Evolutionary conservation across 1,140 invertebrate genomes (phyloP).

Genomic region (Drosophila punjabiensis): DNA sequence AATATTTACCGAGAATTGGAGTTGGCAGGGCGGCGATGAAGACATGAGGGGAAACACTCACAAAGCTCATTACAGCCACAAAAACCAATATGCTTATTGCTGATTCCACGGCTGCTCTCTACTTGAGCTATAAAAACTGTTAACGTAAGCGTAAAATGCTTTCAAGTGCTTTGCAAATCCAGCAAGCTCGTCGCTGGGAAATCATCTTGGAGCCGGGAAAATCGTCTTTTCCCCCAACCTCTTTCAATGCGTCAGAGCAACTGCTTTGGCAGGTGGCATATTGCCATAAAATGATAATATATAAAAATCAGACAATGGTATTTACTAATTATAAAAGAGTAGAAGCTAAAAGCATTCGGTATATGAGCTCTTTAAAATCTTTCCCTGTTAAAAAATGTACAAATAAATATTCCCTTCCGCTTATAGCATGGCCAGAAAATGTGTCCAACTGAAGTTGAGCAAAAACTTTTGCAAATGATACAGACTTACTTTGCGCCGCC

Average conservation of each 20-base stretch:
- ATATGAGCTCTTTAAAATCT: not conserved
- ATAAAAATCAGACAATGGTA: slow-evolving; percentile 1
- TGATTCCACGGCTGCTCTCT: slow-evolving; percentile 27
- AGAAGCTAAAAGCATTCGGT: not conserved
- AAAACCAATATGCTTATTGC: slow-evolving; percentile 84
- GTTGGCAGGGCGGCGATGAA: slow-evolving; percentile 3
- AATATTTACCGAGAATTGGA: slow-evolving; percentile 66
- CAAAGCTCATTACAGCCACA: slow-evolving; percentile 78
- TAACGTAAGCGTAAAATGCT: slow-evolving; percentile 83
- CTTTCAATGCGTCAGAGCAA: slow-evolving; percentile 58
- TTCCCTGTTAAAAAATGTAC: not conserved
- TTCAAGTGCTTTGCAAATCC: slow-evolving; percentile 81
- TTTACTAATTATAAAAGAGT: not conserved
- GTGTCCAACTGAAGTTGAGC: slow-evolving; percentile 26
- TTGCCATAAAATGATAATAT: not conserved
- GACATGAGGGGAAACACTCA: slow-evolving; percentile 5
- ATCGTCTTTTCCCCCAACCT: not conserved
- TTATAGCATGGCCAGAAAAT: slow-evolving; percentile 17
- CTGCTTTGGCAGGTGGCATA: slow-evolving; percentile 24
- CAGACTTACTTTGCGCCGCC: slow-evolving; percentile 17
- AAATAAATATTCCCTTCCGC: not conserved
- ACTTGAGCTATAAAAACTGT: slow-evolving; percentile 77
- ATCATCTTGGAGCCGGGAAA: slow-evolving; percentile 26
- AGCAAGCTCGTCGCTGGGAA: slow-evolving; percentile 39
- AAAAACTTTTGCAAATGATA: slow-evolving; percentile 63